Base-by-base conservation (phyloP, 2,888 invertebrate species). In the Caenorhabditis macrosperma region DNA sequence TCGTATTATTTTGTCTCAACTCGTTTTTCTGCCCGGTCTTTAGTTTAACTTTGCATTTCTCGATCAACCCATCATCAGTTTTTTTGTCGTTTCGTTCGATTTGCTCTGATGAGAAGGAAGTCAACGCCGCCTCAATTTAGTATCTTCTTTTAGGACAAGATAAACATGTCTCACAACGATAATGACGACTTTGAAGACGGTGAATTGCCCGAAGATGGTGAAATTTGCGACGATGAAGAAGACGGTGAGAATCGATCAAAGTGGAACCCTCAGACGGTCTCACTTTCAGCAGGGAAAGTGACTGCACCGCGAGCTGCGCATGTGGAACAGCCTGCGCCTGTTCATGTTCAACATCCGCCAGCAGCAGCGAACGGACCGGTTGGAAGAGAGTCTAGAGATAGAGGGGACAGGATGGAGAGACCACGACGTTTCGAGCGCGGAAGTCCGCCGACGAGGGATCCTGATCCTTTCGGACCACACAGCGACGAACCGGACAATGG, bases 171-270 rank as follows among this genome's bases (percentile, higher is more conserved):
- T 24, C 68, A 75, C n/a, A 69, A 78, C 17, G 61, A 61, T n/a
- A 64, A 50, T 20, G 81, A 82, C 38, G 82, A 84, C 22, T 80
- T 79, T 38, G 89, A 90, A 68, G 89, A 89, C 52, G 89, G 89
- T n/a, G 89, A 89, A 61, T 67, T 89, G 81, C 87, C 87, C 3
- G 89, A 89, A 69, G 89, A 89, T 44, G 89, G 89, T 5, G 89
- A 89, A 66, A 89, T 89, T 64, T 85, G 81, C 59, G 88, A 89
- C 30, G 88, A 89, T 22, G 89, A 89, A 22, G 88, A 86, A 0
- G 87, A 85, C 3, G 71, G 61, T 61, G 44, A 71, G 59, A 12
- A 48, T 12, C 50, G 63, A 46, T 9, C 38, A 9, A 38, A 15
- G 12, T 15, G 12, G 2, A 20, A n/a, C 44, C 3, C 17, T n/a